These are phyloP conservation scores for Verasper variegatus DNA, from an alignment of 2,113 vertebrate species.

Conservation along the genomic window DNA sequence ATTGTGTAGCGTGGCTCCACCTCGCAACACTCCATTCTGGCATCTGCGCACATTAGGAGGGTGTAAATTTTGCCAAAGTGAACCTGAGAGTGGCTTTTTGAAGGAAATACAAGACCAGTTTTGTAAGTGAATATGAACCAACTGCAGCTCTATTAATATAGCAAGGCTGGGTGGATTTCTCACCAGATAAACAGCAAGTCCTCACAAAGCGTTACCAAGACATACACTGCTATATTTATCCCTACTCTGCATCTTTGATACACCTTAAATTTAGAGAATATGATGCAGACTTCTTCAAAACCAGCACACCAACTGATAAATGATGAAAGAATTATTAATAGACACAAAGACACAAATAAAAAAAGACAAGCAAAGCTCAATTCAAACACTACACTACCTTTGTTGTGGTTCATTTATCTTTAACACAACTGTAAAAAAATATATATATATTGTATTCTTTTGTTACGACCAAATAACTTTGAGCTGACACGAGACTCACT, in stretches of 20 bases:
- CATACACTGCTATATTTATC: constrained; percentile 67
- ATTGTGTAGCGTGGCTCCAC: constrained; percentile 87
- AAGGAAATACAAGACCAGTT: constrained; percentile 28
- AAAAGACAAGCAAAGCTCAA: constrained; percentile 11
- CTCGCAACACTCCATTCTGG: constrained; percentile 83
- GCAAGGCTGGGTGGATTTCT: constrained; percentile 16
- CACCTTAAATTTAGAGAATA: constrained; percentile 55
- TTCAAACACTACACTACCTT: constrained; percentile 22
- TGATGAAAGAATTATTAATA: constrained; percentile 69
- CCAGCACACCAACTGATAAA: constrained; percentile 35
- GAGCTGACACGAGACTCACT: neutral
- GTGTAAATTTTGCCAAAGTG: neutral
- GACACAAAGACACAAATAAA: constrained; percentile 34
- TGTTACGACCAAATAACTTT: neutral
- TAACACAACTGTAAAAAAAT: neutral
- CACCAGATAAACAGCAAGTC: constrained; percentile 40
- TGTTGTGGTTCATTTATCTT: constrained; percentile 12
- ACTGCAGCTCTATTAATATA: constrained; percentile 30
- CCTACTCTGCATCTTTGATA: constrained; percentile 19
- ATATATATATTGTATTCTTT: neutral
- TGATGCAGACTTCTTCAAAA: constrained; percentile 24
- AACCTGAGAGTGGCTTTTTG: constrained; percentile 11
- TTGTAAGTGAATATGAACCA: constrained; percentile 32
- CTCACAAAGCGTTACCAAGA: constrained; percentile 20
- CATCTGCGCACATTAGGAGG: constrained; percentile 64